These are phyloP conservation scores for Vicugna pacos DNA, from an alignment of 2,113 vertebrate species.

Conservation along the genomic window DNA sequence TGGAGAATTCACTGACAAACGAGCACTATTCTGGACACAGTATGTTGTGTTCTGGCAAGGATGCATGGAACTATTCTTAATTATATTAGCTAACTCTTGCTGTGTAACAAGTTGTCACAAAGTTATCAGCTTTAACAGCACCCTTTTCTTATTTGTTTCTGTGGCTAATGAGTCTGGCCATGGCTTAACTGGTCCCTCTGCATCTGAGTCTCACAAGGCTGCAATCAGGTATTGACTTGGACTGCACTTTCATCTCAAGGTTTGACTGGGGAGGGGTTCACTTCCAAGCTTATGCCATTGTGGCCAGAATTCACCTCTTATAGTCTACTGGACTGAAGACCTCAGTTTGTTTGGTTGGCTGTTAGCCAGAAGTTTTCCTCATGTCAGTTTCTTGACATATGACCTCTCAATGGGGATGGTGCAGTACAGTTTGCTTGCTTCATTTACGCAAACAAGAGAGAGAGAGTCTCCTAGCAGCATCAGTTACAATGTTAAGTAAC, in stretches of 20 bases:
- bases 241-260: neutral
- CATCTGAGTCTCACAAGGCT: neutral
- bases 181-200: neutral
- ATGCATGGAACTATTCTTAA: neutral
- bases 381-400: neutral
- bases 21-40: neutral
- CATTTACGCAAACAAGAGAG: neutral
- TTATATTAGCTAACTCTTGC: neutral
- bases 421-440: neutral
- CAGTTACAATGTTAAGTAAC: neutral
- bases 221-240: neutral
- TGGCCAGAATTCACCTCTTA: neutral
- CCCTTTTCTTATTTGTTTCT: neutral
- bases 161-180: neutral
- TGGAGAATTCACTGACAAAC: neutral
- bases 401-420: neutral
- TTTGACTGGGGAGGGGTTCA: neutral
- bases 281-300: accelerated
- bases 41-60: neutral
- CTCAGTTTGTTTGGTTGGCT: neutral
- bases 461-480: neutral
- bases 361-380: neutral
- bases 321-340: neutral
- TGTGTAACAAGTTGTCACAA: neutral
- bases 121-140: neutral